Percentiles rank a stretch among this genome's conserved stretches.
phyloP scores from a whole-genome alignment of 2,113 vertebrate genomes.

The Morone chrysops region DNA sequence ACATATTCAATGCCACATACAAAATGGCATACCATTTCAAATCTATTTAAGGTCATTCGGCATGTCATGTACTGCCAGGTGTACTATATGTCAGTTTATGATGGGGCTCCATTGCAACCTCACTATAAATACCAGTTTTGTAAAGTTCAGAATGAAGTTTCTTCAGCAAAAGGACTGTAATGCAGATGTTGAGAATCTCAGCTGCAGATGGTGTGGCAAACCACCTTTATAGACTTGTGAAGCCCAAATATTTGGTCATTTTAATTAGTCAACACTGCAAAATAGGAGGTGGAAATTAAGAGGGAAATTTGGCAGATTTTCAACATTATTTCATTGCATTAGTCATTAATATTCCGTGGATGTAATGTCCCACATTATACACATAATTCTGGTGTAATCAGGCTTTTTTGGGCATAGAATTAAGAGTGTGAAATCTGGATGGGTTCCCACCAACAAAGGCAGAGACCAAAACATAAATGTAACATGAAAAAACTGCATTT shows the following conservation, averaged over 20 bases:
- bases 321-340: background rate
- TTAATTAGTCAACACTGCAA: conserved; percentile 5
- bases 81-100: background rate
- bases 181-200: background rate
- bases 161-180: background rate
- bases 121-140: background rate
- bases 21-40: background rate
- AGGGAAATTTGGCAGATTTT: background rate
- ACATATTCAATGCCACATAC: background rate
- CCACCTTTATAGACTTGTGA: background rate
- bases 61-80: background rate
- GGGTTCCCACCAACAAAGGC: background rate
- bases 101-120: background rate
- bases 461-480: background rate
- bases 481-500: background rate
- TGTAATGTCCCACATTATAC: background rate
- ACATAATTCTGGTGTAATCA: background rate
- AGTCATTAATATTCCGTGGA: background rate
- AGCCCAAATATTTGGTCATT: conserved; percentile 18
- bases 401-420: too few species aligned
- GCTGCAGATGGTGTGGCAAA: conserved; percentile 7
- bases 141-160: background rate
- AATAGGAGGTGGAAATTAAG: background rate
- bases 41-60: background rate
- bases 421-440: too few species aligned